A percentile compares a stretch with the other conserved stretches of the same genome.
Conservation (phyloP, 2,888 invertebrate species). For the Argyresthia albistria region DNA sequence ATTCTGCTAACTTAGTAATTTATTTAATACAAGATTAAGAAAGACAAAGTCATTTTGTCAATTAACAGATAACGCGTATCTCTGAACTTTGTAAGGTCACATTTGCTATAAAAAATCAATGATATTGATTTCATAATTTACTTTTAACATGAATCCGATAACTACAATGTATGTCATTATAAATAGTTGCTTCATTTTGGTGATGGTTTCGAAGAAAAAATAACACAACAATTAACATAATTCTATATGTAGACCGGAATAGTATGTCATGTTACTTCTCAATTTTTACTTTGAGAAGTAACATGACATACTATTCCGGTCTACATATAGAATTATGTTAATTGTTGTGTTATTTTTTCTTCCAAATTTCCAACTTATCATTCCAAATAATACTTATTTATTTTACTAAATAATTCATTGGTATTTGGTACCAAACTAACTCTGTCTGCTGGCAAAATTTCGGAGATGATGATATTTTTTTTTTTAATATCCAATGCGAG, state of each 20-base stretch:
- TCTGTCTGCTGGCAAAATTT: too few relatives aligned
- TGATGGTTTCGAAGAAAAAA: not conserved
- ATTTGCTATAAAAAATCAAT: slow-evolving; percentile 23
- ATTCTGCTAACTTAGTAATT: not conserved
- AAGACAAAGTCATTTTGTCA: slow-evolving; percentile 20
- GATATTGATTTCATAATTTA: slow-evolving; percentile 30
- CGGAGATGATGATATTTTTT: too few relatives aligned
- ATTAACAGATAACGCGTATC: slow-evolving; percentile 20
- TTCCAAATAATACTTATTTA: too few relatives aligned
- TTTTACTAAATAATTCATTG: too few relatives aligned
- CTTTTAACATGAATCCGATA: not conserved
- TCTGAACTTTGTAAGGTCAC: slow-evolving; percentile 22
- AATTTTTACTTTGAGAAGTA: too few relatives aligned
- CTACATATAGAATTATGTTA: too few relatives aligned
- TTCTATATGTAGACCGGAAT: too few relatives aligned
- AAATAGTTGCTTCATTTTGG: not conserved
- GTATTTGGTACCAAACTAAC: too few relatives aligned
- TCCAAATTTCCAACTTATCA: too few relatives aligned
- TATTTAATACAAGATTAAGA: not conserved
- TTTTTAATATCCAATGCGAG: too few relatives aligned
- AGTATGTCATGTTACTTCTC: too few relatives aligned
- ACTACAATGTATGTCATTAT: not conserved
- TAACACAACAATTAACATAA: not conserved
- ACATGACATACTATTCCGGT: too few relatives aligned
- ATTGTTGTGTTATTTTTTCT: not conserved